Percentiles rank a stretch among this genome's conserved stretches.
These are phyloP conservation scores for Zygothrica quintamaculata DNA, from an alignment of 2,888 invertebrate genomes.

Conservation along the genomic window DNA sequence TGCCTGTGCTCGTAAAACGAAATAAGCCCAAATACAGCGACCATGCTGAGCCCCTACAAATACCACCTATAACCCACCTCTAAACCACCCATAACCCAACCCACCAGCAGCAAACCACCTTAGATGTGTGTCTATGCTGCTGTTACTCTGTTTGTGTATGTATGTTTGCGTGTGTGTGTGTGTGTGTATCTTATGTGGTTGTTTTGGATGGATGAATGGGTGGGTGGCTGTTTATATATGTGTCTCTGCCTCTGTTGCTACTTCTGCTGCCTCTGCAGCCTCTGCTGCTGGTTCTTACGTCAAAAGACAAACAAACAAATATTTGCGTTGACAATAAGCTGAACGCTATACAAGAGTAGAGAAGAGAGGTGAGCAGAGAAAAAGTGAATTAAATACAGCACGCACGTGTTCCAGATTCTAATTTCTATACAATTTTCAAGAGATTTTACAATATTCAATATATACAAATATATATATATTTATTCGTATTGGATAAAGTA, in stretches of 20 bases:
- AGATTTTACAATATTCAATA: neutral
- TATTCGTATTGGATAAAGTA: no score
- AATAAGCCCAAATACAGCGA: slow-evolving; percentile 51
- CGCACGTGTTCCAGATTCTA: slow-evolving; percentile 15
- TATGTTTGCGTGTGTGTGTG: neutral
- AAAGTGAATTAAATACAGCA: slow-evolving; percentile 46
- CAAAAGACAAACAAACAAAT: slow-evolving; percentile 77
- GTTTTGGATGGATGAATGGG: neutral
- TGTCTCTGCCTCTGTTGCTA: no score
- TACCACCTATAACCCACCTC: slow-evolving; percentile 11
- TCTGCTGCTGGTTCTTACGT: no score
- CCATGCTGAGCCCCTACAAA: slow-evolving; percentile 21
- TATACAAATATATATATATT: neutral
- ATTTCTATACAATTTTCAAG: slow-evolving; percentile 7
- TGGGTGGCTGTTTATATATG: slow-evolving; percentile 32
- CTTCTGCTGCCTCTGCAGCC: no score
- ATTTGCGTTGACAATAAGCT: slow-evolving; percentile 73
- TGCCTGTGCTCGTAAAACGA: slow-evolving; percentile 64
- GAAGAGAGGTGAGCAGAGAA: slow-evolving; percentile 21
- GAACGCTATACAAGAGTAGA: slow-evolving; percentile 24
- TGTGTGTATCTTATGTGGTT: slow-evolving; percentile 41
- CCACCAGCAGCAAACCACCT: no score
- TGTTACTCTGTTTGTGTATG: no score
- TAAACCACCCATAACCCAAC: no score
- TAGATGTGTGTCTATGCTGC: slow-evolving; percentile 1